Evolutionary conservation across 2,797 vertebrate species (phyloP).

Genomic region (Mormyrops attenuatus): DNA sequence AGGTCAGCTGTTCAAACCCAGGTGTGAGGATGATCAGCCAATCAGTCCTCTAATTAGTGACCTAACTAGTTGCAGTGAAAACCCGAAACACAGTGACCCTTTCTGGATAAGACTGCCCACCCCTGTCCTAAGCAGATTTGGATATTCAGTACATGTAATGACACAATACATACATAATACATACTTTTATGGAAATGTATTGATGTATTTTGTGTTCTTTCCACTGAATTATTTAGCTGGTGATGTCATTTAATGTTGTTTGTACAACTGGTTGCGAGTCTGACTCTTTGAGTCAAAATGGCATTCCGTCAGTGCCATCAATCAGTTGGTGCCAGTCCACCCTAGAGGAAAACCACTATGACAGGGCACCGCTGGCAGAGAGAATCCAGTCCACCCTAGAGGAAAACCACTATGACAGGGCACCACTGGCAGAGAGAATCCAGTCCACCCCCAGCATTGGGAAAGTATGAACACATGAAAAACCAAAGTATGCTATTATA

Average conservation of each 20-base stretch:
- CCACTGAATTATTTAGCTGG: neutral
- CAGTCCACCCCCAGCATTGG: conserved; percentile 27
- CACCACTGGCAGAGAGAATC: conserved; percentile 53
- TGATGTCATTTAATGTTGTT: neutral
- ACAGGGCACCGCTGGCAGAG: conserved; percentile 54
- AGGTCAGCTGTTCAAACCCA: neutral
- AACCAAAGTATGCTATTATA: conserved; percentile 43
- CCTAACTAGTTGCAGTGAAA: neutral
- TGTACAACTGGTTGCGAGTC: neutral
- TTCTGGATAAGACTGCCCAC: neutral
- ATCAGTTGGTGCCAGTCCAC: conserved; percentile 64
- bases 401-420: conserved; percentile 60
- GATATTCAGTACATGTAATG: neutral
- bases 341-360: conserved; percentile 55
- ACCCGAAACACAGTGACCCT: neutral
- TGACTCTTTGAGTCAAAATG: neutral
- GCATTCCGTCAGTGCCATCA: conserved; percentile 57
- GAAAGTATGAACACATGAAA: conserved; percentile 50
- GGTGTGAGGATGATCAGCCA: neutral
- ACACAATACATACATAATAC: neutral
- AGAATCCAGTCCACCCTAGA: conserved; percentile 45
- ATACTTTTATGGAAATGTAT: neutral
- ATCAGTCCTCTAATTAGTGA: neutral
- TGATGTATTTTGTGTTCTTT: neutral
- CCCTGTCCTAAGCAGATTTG: neutral